phyloP scores from a whole-genome alignment of 2,888 invertebrate genomes.

The Philereme vetulata region DNA sequence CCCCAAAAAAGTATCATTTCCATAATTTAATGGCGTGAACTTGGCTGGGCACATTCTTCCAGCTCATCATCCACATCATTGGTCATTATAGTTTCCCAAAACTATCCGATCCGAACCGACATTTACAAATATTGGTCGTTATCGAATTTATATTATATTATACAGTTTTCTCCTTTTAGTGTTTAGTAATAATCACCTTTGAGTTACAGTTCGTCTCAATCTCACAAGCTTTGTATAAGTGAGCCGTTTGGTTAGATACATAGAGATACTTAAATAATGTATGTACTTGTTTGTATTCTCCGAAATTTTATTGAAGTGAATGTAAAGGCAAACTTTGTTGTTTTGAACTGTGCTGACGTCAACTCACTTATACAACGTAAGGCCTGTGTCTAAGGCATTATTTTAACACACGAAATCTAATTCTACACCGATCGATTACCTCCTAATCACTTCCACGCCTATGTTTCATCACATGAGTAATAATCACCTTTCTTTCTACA shows the following conservation, averaged over 20 bases:
- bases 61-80: slow-evolving; percentile 15
- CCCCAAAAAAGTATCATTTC: no score
- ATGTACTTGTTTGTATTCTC: no score
- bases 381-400: slow-evolving; percentile 37
- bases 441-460: slow-evolving; percentile 59
- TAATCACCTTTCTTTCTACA: slow-evolving; percentile 67
- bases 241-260: background rate
- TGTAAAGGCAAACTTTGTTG: no score
- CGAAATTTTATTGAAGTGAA: no score
- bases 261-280: no score
- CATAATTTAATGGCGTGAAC: background rate
- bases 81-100: slow-evolving; percentile 22
- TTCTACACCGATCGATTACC: slow-evolving; percentile 35
- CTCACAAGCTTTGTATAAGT: slow-evolving; percentile 14
- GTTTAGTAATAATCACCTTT: slow-evolving; percentile 19
- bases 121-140: slow-evolving; percentile 27
- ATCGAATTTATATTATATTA: slow-evolving; percentile 12
- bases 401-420: slow-evolving; percentile 36
- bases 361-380: slow-evolving; percentile 51
- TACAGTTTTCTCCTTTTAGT: slow-evolving; percentile 20
- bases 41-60: slow-evolving; percentile 17
- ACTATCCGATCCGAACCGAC: slow-evolving; percentile 32
- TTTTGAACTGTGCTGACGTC: background rate
- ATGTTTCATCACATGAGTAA: slow-evolving; percentile 67
- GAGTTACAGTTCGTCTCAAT: slow-evolving; percentile 18